Conservation (phyloP, 2,797 vertebrate species). For the Sternotherus odoratus region DNA sequence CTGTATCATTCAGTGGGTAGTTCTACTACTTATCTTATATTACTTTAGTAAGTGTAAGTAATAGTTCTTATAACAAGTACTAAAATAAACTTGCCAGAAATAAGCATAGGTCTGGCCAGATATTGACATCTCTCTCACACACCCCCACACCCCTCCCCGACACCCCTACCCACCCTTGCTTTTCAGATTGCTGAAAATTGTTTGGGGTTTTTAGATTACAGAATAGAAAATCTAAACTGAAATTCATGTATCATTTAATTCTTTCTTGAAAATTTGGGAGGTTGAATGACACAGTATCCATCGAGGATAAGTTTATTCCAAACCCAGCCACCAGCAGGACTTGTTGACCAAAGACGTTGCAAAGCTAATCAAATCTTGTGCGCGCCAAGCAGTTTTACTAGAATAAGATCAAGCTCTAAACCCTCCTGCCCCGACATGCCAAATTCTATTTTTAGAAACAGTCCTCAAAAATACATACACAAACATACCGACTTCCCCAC, state of each 20-base stretch:
- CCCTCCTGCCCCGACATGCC: neutral
- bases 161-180: neutral
- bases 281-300: neutral
- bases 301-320: neutral
- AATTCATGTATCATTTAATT: neutral
- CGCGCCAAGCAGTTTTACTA: accelerated
- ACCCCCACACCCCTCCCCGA: neutral
- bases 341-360: neutral
- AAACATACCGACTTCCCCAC: neutral
- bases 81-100: neutral
- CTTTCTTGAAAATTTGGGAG: neutral
- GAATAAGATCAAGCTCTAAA: neutral
- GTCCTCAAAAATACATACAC: accelerated
- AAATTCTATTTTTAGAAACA: neutral
- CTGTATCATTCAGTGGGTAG: neutral
- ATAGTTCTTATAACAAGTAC: neutral
- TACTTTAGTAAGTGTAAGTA: neutral
- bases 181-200: neutral
- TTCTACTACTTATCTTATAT: neutral
- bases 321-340: neutral
- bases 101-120: neutral
- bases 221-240: neutral
- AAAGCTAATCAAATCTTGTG: neutral
- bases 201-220: neutral
- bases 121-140: neutral